Evolutionary conservation across 2,888 invertebrate genomes (phyloP).

Genomic region (Nemoura dubitans): DNA sequence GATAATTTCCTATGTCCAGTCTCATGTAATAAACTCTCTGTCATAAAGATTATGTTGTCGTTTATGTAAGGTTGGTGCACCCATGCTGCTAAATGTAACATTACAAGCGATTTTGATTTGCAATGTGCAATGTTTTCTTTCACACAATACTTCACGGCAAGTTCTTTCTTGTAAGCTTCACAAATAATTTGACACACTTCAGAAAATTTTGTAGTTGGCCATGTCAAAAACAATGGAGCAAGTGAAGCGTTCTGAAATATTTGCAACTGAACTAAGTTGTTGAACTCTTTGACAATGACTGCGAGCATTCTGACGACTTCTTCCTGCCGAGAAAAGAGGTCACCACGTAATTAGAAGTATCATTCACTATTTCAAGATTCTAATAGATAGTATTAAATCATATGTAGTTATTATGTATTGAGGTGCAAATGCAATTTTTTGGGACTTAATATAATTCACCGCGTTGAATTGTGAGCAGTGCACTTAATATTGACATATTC

Average conservation of each 20-base stretch:
- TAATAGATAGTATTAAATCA: too few species aligned
- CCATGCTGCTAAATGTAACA: conserved; percentile 63
- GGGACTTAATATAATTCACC: too few species aligned
- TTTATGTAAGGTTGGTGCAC: conserved; percentile 61
- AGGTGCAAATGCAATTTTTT: too few species aligned
- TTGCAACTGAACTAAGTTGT: conserved; percentile 57
- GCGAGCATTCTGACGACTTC: conserved; percentile 54
- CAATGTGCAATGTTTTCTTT: conserved; percentile 62
- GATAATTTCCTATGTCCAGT: conserved; percentile 57
- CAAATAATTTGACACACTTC: conserved; percentile 55
- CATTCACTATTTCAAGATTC: too few species aligned
- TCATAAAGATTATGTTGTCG: conserved; percentile 55
- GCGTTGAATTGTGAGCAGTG: too few species aligned
- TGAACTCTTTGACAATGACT: conserved; percentile 55
- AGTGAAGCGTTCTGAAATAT: conserved; percentile 50
- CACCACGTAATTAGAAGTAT: too few species aligned
- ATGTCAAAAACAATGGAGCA: conserved; percentile 58
- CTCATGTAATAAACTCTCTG: conserved; percentile 59
- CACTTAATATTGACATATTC: too few species aligned
- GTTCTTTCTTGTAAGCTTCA: conserved; percentile 60
- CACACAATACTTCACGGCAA: conserved; percentile 59
- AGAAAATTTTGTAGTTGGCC: conserved; percentile 55
- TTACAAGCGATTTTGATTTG: conserved; percentile 58
- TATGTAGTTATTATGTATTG: too few species aligned
- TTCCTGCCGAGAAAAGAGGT: conserved; percentile 54